Base-by-base conservation (phyloP, 2,113 vertebrate species). In the Dasyprocta punctata region DNA sequence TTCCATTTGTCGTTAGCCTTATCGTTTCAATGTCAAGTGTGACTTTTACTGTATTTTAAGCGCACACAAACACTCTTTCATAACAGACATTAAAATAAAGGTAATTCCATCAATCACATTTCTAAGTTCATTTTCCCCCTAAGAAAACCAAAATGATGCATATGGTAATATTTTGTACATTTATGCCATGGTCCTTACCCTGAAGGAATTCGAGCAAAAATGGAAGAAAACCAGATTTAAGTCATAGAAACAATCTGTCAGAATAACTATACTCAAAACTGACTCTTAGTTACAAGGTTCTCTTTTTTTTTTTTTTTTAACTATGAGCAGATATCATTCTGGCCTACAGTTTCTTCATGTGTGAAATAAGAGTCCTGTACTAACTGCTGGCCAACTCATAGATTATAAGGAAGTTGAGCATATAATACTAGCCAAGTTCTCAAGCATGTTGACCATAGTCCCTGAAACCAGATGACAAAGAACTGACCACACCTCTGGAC, bases 181-280 rank as follows among this genome's bases (percentile, higher is more conserved):
- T 92, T 96, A 77, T 38, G 36, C 82, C 11, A 67, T 17, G 14
- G 28, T 56, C 10, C 49, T 94, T 94, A 75, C 10, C 17, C 16
- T 88, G 16, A 94, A 90, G 8, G 44, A 96, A 87, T 63, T 36
- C 44, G 88, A 60, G 90, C 33, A 63, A 90, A 97, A 84, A 47
- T 80, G 16, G 24, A 92, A 82, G 82, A 91, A 95, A 89, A 89
- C 54, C 3, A 85, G 44, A 65, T 20, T 69, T 65, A 56, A 86
- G 13, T 58, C 47, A 73, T 69, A 19, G 71, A 49, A 93, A 84
- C 6, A 69, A 80, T 38, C n/a, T 38, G 56, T 61, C 38, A 73
- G 38, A 65, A 80, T 11, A 56, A 13, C 3, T 65, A 73, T 49
- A 95, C 19, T 78, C 63, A 78, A 94, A 95, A 86, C 6, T 49